Conservation (phyloP, 2,888 invertebrate genomes). For the Ennomos quercinarius region DNA sequence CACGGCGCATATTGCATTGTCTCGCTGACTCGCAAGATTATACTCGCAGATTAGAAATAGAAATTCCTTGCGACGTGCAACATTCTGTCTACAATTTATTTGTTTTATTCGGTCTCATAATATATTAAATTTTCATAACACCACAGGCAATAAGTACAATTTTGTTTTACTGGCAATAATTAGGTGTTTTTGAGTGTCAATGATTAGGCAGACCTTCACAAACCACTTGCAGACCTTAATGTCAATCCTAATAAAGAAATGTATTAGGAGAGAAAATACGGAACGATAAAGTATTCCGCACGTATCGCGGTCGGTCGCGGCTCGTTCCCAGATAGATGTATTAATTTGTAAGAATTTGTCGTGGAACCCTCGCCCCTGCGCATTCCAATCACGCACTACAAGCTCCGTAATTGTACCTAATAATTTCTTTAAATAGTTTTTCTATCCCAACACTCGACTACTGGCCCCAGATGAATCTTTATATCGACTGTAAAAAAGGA, state of each 20-base stretch:
- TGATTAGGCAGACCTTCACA: background rate
- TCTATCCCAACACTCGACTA: slow-evolving; percentile 43
- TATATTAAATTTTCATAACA: background rate
- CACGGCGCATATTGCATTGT: slow-evolving; percentile 69
- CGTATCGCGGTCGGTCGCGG: slow-evolving; percentile 74
- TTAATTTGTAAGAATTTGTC: slow-evolving; percentile 86
- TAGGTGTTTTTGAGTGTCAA: no score
- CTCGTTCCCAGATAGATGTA: slow-evolving; percentile 77
- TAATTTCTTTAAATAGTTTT: slow-evolving; percentile 82
- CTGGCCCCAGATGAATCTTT: slow-evolving; percentile 32
- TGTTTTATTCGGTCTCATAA: slow-evolving; percentile 28
- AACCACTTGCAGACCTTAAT: slow-evolving; percentile 13
- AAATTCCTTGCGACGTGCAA: slow-evolving; percentile 44
- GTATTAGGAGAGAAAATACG: slow-evolving; percentile 60
- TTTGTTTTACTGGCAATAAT: no score
- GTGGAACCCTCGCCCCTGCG: slow-evolving; percentile 72
- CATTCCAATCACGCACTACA: slow-evolving; percentile 85
- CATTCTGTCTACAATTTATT: slow-evolving; percentile 55
- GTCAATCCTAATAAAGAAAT: slow-evolving; percentile 49
- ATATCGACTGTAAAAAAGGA: slow-evolving; percentile 39
- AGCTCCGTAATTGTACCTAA: slow-evolving; percentile 84
- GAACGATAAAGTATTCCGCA: slow-evolving; percentile 77
- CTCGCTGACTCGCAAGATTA: slow-evolving; percentile 77
- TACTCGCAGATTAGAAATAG: slow-evolving; percentile 76
- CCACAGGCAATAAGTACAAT: no score